Percentiles rank a stretch among this genome's conserved stretches.
Conservation (phyloP, 2,113 vertebrate species). For the Scopus umbretta region DNA sequence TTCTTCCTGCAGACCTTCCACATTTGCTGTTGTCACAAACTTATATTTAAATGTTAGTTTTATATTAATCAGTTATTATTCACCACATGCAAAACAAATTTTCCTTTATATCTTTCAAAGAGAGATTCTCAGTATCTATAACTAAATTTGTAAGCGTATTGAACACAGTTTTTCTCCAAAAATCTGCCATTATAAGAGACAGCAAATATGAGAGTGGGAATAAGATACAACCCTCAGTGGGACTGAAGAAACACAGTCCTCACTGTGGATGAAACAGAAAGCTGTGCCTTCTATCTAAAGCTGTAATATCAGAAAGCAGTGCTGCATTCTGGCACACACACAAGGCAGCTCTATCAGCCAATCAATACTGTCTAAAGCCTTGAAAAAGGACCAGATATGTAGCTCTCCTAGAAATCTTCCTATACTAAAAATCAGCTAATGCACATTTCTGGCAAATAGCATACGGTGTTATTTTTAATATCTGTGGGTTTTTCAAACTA, state of each 20-base stretch:
- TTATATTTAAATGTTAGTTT: neutral
- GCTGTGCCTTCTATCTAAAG: neutral
- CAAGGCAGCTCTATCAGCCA: neutral
- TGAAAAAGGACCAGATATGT: neutral
- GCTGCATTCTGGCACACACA: too few relatives aligned
- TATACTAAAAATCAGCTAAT: neutral
- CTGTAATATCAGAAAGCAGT: neutral
- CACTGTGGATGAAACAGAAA: neutral
- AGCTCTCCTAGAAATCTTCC: neutral
- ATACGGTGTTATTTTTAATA: neutral
- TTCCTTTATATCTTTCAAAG: neutral
- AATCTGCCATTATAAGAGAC: neutral
- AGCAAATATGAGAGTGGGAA: neutral
- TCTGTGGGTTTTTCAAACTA: neutral
- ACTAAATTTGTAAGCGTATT: neutral
- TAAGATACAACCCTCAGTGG: neutral
- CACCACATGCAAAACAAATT: neutral
- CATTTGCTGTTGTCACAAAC: neutral
- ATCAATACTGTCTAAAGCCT: neutral
- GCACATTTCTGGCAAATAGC: neutral
- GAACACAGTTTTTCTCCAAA: neutral
- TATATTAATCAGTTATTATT: neutral
- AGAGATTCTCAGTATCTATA: neutral
- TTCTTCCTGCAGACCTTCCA: neutral
- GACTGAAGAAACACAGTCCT: neutral